These are phyloP conservation scores for Aphis craccivora DNA, from an alignment of 1,140 invertebrate genomes.

Conservation along the genomic window DNA sequence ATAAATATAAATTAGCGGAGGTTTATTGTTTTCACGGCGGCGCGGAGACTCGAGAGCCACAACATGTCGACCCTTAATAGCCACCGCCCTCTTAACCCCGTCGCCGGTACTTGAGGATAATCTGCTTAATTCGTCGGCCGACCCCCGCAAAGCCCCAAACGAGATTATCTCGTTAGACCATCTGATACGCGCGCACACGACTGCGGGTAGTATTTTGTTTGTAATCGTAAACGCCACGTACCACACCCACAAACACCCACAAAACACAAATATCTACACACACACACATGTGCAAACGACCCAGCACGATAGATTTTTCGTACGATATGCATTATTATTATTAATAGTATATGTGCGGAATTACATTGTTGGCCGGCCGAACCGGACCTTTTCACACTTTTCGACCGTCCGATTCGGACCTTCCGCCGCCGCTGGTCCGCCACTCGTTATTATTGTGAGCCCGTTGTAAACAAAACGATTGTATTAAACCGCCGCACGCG, in stretches of 20 bases:
- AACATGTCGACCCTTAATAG: conserved; percentile 53
- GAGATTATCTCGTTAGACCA: conserved; percentile 55
- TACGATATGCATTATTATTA: background rate
- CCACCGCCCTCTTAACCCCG: conserved; percentile 46
- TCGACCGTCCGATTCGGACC: background rate
- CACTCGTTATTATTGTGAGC: background rate
- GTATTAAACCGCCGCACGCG: background rate
- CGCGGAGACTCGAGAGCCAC: conserved; percentile 32
- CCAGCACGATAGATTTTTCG: conserved; percentile 1
- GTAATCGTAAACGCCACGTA: conserved; percentile 21
- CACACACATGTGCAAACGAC: background rate
- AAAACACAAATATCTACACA: background rate
- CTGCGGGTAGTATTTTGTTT: background rate
- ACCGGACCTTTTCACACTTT: conserved; percentile 24
- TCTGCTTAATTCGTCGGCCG: conserved; percentile 55
- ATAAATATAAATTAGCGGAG: conserved; percentile 27
- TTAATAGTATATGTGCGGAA: background rate
- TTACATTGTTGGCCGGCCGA: background rate
- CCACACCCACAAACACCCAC: background rate
- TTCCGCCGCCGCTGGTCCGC: background rate
- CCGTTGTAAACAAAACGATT: background rate
- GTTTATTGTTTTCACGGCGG: conserved; percentile 51
- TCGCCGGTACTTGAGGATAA: conserved; percentile 35
- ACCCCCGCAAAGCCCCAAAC: conserved; percentile 49
- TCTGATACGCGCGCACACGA: conserved; percentile 30